Base-by-base conservation (phyloP, 2,888 invertebrate species). In the Drosophila neutralis region DNA sequence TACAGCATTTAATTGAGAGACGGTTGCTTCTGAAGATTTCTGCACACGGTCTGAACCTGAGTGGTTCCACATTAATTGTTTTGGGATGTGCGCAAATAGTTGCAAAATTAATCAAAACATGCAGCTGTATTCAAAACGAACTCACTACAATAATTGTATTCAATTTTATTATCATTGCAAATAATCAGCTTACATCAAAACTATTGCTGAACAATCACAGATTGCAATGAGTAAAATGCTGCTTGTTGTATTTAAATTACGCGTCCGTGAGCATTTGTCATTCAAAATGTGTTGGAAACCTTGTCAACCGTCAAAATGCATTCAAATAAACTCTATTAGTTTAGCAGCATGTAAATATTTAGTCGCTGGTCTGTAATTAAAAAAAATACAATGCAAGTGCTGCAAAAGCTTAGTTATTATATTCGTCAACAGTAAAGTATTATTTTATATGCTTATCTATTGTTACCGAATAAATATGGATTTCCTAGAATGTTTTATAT, bases 1-100 rank as follows among this genome's bases (percentile, higher is more conserved):
- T 90, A 82, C 83, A 90, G 82, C 89, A 87, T 90, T 91, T 91
- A 91, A 91, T 92, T 92, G 91, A 91, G 89, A 92, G 89, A 83
- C 90, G 84, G 91, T 91, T 86, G 88, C 82, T 65, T 53, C 58
- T 65, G 33, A 57, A 64, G 53, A 36, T 49, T 52, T 45, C n/a
- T 24, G 58, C 31, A 31, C 8, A 51, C 40, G 15, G 5, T 38
- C 33, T 13, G 42, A 48, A 48, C 36, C 51, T 49, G 29, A 29
- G 58, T 52, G 54, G 49, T 40, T n/a, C 38, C 48, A 49, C 18
- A 64, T 61, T 69, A 68, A 69, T 73, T 78, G 67, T 57, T 62
- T 67, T 52, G 48, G 59, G 40, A 35, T 61, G 35, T 52, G 29
- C 40, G 45, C 54, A 64, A 77, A 70, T 75, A 62, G 66, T 70